Evolutionary conservation across 2,888 invertebrate species (phyloP), one percentile per base, ranked within the genome.

Genomic region (Strigamia transsilvanica): DNA sequence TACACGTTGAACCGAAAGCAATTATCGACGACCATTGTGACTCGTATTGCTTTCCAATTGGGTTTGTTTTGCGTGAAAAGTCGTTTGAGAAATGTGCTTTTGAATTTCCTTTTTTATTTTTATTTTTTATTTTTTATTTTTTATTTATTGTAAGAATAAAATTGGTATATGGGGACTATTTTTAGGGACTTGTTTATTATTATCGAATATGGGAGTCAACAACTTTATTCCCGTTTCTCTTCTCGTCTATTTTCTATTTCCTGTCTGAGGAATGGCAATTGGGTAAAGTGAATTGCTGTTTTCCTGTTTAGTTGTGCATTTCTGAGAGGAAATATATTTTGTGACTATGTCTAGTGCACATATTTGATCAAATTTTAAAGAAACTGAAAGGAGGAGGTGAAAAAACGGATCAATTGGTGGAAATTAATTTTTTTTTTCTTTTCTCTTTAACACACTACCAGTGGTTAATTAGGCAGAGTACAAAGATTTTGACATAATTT

Each of bases 191-290:
- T 61, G 61, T 61, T 61, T 23, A 61, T 18, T 61, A 46, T 61
- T 21, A 73, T 73, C 73, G 12, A 73, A 73, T 27, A 73, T 32
- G 12, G 73, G 32, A 73, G 61, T 61, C 61, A 61, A 61, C 61
- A 61, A 61, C 61, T 73, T 32, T 73, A 13, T 73, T 73, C 15
- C 23, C 23, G 9, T 10, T 27, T 23, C 66, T 66, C 23, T 7
- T 66, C 73, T 3, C 27, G 23, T 73, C 73, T 73, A 73, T 73
- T 73, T 73, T 73, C 73, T 73, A 73, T 73, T 73, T 73, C 73
- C 73, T 73, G 73, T 73, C 73, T 73, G 73, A 73, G 32, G 27
- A 73, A 73, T 73, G 73, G 27, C 73, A 73, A 73, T 73, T 73
- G 27, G 23, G 73, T 32, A 73, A 73, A 73, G 73, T 73, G 73